A percentile compares a stretch with the other conserved stretches of the same genome.
Conservation (phyloP, 2,888 invertebrate species). For the Fabriciana adippe region DNA sequence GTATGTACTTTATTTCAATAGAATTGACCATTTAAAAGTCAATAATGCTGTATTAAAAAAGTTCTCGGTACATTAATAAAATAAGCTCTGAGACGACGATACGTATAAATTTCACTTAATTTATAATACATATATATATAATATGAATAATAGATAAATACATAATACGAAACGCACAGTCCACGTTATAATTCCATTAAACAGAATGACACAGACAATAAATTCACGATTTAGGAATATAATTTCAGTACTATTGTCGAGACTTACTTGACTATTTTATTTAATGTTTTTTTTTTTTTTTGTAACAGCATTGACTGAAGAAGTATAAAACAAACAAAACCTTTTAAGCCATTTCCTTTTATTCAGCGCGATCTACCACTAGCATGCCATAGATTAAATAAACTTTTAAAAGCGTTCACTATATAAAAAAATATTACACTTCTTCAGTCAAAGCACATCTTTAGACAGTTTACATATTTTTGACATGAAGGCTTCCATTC, state of each 20-base stretch:
- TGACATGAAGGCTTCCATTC: constrained; percentile 35
- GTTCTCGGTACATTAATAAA: no score
- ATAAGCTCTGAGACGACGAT: no score
- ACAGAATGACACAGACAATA: constrained; percentile 18
- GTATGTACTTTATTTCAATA: no score
- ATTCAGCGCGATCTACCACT: background rate
- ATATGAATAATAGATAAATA: no score
- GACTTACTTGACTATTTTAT: constrained; percentile 27
- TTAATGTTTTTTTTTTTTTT: constrained; percentile 26
- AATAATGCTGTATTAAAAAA: no score
- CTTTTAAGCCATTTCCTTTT: background rate
- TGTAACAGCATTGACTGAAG: constrained; percentile 16
- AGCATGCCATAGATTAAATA: background rate
- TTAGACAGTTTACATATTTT: constrained; percentile 16
- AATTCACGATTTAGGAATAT: constrained; percentile 33
- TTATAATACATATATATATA: no score
- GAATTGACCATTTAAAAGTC: no score
- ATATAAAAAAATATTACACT: background rate
- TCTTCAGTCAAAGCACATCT: constrained; percentile 2
- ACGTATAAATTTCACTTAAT: background rate
- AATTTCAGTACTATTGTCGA: constrained; percentile 27
- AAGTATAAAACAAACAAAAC: background rate
- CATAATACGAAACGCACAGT: background rate
- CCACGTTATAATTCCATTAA: constrained; percentile 9
- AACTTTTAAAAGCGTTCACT: background rate